Base-by-base conservation (phyloP, 2,888 invertebrate genomes). In the Hipparchia sbordonii region DNA sequence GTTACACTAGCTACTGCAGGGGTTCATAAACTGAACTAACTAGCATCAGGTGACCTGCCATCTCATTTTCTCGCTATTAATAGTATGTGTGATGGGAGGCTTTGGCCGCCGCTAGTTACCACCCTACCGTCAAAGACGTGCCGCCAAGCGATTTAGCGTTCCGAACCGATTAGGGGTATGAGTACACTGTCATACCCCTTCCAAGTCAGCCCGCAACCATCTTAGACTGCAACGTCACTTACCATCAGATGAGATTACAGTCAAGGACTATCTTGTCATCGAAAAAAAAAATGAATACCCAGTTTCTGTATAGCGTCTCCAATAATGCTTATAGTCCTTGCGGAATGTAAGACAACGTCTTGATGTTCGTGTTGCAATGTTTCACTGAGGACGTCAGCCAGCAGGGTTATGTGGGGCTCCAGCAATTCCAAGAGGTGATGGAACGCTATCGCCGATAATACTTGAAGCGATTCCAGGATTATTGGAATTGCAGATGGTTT, bases 401-500 rank as follows among this genome's bases (percentile, higher is more conserved):
- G 87, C n/a, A 95, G 82, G 0, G 87, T 84, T 59, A 97, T 84
- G 82, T 96, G 94, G 10, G 95, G 83, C 75, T 91, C 91, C 76
- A 95, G 89, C 52, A 96, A 87, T 60, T 94, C 89, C 0, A 89
- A 82, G 71, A 96, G 94, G 82, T 96, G 95, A 74, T 95, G 94
- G 73, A 95, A 93, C 2, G 94, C 93, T 82, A 96, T 94, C 0
- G 95, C 95, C 0, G 95, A 95, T 0, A 96, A 80, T 1, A 97
- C 95, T 92, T 97, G 97, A 0, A 98, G 91, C 12, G 97, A 96
- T 87, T 97, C 97, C 33, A 97, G 89, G 74, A 97, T 95, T 65
- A 98, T 95, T 23, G 97, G 96, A 13, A 96, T 95, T 0, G 94
- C 89, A n/a, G 94, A 88, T 1, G 87, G 85, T 70, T 86, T 82